These are phyloP conservation scores for Gymnogyps californianus DNA, from an alignment of 2,113 vertebrate species.

Conservation along the genomic window DNA sequence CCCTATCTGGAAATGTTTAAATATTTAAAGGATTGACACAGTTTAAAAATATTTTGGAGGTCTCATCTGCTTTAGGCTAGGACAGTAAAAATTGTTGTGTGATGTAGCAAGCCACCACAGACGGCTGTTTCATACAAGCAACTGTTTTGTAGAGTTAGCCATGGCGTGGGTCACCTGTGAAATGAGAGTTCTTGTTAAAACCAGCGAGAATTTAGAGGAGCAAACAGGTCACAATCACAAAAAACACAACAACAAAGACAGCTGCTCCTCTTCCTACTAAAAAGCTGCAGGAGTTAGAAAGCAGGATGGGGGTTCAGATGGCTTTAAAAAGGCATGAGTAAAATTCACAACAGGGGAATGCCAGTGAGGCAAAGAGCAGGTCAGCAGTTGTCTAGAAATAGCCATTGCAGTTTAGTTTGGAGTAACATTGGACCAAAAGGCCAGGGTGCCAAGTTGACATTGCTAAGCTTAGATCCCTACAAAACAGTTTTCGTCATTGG, in stretches of 20 bases:
- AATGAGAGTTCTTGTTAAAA: background rate
- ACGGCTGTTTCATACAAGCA: background rate
- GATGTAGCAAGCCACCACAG: background rate
- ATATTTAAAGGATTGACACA: background rate
- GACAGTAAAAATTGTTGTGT: background rate
- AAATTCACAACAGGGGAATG: background rate
- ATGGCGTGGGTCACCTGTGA: background rate
- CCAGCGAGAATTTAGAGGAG: background rate
- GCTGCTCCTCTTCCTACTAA: background rate
- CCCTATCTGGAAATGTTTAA: background rate
- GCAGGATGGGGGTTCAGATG: background rate
- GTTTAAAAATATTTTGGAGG: background rate
- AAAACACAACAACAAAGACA: background rate
- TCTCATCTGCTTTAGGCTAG: background rate
- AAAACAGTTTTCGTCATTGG: background rate
- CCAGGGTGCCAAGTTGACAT: background rate
- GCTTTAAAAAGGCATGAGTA: background rate
- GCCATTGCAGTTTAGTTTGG: background rate
- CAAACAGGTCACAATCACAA: background rate
- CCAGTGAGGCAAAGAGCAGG: background rate
- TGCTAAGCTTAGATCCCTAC: background rate
- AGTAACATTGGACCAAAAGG: background rate
- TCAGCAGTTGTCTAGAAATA: constrained; percentile 29
- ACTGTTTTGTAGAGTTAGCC: background rate
- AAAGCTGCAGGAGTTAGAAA: background rate